Conservation (phyloP, 2,113 vertebrate genomes). For the mouse (Mus musculus) region DNA sequence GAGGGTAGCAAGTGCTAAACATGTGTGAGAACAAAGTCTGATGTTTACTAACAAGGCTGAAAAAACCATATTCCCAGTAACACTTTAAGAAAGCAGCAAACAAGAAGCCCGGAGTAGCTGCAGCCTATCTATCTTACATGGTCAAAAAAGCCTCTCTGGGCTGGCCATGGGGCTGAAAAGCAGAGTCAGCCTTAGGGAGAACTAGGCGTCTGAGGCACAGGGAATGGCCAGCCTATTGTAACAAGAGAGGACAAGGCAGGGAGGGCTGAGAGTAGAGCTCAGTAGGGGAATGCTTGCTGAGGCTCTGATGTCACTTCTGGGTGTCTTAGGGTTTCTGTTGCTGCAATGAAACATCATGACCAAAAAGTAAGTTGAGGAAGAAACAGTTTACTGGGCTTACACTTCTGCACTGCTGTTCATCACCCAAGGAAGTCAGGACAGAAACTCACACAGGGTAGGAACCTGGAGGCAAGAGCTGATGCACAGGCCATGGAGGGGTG, state of each 20-base stretch:
- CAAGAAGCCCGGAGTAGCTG: background rate
- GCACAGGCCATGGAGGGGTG: background rate
- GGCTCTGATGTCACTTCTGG: background rate
- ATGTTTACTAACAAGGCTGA: too few species aligned
- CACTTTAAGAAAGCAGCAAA: background rate
- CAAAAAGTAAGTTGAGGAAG: background rate
- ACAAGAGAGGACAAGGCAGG: background rate
- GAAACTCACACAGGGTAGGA: background rate
- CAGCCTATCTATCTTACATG: background rate
- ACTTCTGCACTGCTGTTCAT: background rate
- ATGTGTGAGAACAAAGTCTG: background rate
- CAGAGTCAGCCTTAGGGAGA: background rate
- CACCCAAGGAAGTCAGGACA: background rate
- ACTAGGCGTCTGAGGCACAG: background rate
- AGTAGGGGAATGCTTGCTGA: background rate
- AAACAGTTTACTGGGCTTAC: background rate
- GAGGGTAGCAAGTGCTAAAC: too few species aligned
- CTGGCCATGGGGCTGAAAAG: background rate
- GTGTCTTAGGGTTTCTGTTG: background rate
- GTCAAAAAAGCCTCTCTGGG: background rate
- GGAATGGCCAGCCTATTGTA: background rate
- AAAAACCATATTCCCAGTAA: background rate
- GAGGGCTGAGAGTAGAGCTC: background rate
- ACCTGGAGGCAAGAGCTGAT: background rate
- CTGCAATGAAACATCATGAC: background rate